Percentiles rank a stretch among this genome's conserved stretches.
These are phyloP conservation scores for Mantis religiosa DNA, from an alignment of 2,888 invertebrate genomes.

Conservation along the genomic window DNA sequence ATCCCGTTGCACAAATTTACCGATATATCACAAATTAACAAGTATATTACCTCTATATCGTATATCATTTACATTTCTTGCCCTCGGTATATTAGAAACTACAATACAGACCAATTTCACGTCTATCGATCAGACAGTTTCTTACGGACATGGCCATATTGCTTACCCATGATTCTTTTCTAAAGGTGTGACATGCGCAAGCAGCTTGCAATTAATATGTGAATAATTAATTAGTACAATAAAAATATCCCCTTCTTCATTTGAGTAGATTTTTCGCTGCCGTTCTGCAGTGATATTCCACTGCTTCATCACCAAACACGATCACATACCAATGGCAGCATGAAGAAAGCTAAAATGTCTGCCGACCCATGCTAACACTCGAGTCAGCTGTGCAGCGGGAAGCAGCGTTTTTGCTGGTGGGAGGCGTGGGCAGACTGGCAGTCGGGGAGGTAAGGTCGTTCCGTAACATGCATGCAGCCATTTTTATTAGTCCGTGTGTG, in stretches of 20 bases:
- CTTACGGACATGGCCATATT: conserved; percentile 23
- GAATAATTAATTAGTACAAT: conserved; percentile 31
- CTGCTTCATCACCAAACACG: not conserved
- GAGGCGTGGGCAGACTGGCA: conserved; percentile 26
- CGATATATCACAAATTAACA: not conserved
- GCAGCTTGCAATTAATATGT: conserved; percentile 28
- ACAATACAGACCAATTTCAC: not conserved
- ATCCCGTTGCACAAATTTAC: not conserved
- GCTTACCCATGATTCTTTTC: conserved; percentile 27
- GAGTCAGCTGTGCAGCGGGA: conserved; percentile 26
- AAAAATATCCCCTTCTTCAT: conserved; percentile 30
- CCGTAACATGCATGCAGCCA: conserved; percentile 30
- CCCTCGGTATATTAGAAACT: not conserved
- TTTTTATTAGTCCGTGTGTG: conserved; percentile 30
- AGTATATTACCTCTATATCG: not conserved
- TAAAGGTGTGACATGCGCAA: conserved; percentile 29
- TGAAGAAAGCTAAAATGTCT: conserved; percentile 3
- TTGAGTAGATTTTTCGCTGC: conserved; percentile 24
- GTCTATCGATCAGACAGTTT: conserved; percentile 24
- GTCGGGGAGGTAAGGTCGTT: conserved; percentile 29
- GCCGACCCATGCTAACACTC: conserved; percentile 1
- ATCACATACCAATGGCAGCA: not conserved
- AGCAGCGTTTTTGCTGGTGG: conserved; percentile 25
- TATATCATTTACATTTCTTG: not conserved
- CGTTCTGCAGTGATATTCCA: not conserved